Base-by-base conservation (phyloP, 2,888 invertebrate species). In the Creontiades dilutus region DNA sequence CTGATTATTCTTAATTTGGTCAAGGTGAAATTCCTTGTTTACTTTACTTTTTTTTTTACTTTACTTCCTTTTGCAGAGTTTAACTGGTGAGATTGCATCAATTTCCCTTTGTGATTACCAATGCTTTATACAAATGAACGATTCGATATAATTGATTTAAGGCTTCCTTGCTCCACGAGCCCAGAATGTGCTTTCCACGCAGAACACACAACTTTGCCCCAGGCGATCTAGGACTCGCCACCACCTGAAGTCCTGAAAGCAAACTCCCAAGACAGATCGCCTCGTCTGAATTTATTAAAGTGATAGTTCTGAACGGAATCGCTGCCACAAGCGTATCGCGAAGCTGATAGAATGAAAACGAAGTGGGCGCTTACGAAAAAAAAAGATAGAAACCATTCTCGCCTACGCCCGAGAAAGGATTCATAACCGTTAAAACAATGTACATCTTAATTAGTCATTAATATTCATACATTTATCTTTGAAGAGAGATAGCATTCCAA, bases 361-460 rank as follows among this genome's bases (percentile, higher is more conserved):
- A 47, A n/a, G 46, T 78, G 78, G 78, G 78, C 47, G 78, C 78
- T 28, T 46, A 78, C 13, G 46, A 47, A 78, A 78, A 47, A 46
- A 78, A 7, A 37, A 37, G 37, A 37, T 7, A 37, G 37, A 37
- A 37, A 78, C 78, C 78, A 47, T 47, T 78, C 78, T 78, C 78
- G 78, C 78, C 78, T 78, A 78, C 78, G 78, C 19, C 14, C 46
- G 46, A 2, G 23, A 75, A 75, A 75, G 75, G 16, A 78, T 78
- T 47, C 78, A 78, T 78, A 78, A 78, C 78, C 47, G 78, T 78
- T 78, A 78, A 78, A 78, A 78, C 78, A 78, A 78, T 78, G 78
- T 47, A 78, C 78, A 46, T 47, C 78, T 78, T 78, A 19, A 78
- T 78, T 46, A 78, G 78, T 78, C 78, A 78, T 78, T 78, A 78